Evolutionary conservation across 1,140 invertebrate genomes (phyloP), one percentile per base, ranked within the genome.

Genomic region (Acromyrmex heyeri): DNA sequence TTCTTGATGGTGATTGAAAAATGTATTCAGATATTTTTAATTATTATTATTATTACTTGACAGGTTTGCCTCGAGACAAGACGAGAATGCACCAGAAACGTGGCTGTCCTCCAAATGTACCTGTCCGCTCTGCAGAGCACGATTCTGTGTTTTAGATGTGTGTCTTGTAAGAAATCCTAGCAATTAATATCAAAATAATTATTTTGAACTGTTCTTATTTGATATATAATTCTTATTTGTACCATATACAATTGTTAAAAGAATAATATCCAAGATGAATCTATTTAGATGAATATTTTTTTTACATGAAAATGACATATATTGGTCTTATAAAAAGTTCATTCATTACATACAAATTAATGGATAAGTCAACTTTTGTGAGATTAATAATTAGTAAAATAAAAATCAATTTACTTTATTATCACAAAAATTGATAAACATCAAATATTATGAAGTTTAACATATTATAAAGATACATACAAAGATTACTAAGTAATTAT

Each of bases 61-160:
- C 48, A 96, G 96, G 96, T 98, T 98, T 96, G 98, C 97, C 50
- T 97, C 97, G 65, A 96, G 98, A 62, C 98, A 99, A 95, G 97
- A 98, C 92, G 96, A 97, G 88, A 95, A 96, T 55, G 94, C 96
- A 61, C 97, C 97, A 34, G 96, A 97, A 90, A 96, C 96, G 0
- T 99, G 98, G 98, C 95, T 99, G 57, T 96, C 96, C 34, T 97
- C 97, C n/a, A 98, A 97, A 93, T 98, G 98, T 93, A 97, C 98
- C 1, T 99, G 98, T 94, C 98, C 98, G 18, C 97, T 98, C 82
- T 99, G 98, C 92, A 95, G 98, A 90, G 97, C 97, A 53, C 96
- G 95, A 72, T 99, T 99, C 95, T 99, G 98, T 95, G 94, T 99
- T 59, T 96, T 98, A 44, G 98, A 99, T 96, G 98, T 99, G 0